Percentiles rank a stretch among this genome's conserved stretches.
phyloP scores from a whole-genome alignment of 2,113 vertebrate genomes.

The Macrotus californicus region DNA sequence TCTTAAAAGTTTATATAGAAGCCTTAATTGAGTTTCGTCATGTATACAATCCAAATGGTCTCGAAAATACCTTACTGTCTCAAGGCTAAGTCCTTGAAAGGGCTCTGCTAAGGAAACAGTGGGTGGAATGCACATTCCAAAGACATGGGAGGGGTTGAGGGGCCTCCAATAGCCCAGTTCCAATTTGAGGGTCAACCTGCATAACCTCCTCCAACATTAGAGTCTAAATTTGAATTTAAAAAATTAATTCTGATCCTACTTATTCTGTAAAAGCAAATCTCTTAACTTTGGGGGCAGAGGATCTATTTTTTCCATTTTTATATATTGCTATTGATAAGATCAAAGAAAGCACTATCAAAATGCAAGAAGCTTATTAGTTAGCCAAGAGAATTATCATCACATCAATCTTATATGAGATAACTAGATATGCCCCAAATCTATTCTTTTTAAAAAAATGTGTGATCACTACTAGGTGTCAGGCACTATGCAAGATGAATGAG shows the following conservation, averaged over 20 bases:
- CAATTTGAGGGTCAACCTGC: not conserved
- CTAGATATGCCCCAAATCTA: not conserved
- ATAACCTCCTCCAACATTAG: not conserved
- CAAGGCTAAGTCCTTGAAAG: not conserved
- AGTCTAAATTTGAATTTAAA: not conserved
- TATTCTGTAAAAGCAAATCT: not conserved
- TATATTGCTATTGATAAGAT: conserved; percentile 8
- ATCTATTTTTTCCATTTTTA: not conserved
- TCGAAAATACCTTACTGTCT: not conserved
- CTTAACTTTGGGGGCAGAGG: not conserved
- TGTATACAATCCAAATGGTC: not conserved
- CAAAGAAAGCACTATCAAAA: not conserved
- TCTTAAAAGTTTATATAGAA: not conserved
- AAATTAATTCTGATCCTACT: not conserved
- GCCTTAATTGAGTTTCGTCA: not conserved
- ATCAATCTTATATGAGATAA: not conserved
- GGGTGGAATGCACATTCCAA: not conserved
- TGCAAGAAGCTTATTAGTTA: not conserved
- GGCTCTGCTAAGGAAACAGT: not conserved
- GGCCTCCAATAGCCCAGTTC: not conserved
- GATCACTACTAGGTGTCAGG: not conserved
- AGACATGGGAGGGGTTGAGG: not conserved
- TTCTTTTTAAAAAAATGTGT: not conserved
- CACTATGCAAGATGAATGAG: not conserved
- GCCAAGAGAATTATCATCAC: not conserved